phyloP scores from a whole-genome alignment of 2,888 invertebrate species.

The Ditylenchus weischeri region DNA sequence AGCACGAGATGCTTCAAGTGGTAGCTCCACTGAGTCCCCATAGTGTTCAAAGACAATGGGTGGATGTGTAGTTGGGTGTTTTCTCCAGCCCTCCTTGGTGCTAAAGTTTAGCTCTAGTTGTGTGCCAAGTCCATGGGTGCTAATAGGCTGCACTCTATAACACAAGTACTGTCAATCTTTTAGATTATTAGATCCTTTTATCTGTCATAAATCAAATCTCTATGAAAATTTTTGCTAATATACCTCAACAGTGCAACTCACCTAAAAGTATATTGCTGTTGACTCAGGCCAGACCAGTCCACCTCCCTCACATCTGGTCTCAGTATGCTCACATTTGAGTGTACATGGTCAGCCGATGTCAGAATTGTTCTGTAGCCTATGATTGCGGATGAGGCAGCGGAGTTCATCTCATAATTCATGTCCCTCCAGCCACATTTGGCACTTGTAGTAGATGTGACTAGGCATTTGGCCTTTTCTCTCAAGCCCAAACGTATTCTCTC shows the following conservation, averaged over 20 bases:
- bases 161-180: too few relatives aligned
- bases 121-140: neutral
- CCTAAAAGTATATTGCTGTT: neutral
- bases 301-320: neutral
- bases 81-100: neutral
- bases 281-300: neutral
- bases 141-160: slow-evolving; percentile 4
- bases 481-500: neutral
- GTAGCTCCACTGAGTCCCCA: slow-evolving; percentile 3
- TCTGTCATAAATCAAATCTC: too few relatives aligned
- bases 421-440: slow-evolving; percentile 1
- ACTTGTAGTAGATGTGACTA: neutral
- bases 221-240: too few relatives aligned
- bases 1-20: slow-evolving; percentile 4
- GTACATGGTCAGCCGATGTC: neutral
- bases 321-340: slow-evolving; percentile 3
- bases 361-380: slow-evolving; percentile 4
- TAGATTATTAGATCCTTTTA: too few relatives aligned
- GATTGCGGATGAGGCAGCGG: neutral
- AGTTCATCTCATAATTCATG: neutral
- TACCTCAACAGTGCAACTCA: too few relatives aligned
- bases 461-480: neutral
- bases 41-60: neutral
- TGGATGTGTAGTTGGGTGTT: neutral
- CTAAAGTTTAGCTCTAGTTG: slow-evolving; percentile 1